These are phyloP conservation scores for Apolygus lucorum DNA, from an alignment of 1,140 invertebrate genomes.

Conservation along the genomic window DNA sequence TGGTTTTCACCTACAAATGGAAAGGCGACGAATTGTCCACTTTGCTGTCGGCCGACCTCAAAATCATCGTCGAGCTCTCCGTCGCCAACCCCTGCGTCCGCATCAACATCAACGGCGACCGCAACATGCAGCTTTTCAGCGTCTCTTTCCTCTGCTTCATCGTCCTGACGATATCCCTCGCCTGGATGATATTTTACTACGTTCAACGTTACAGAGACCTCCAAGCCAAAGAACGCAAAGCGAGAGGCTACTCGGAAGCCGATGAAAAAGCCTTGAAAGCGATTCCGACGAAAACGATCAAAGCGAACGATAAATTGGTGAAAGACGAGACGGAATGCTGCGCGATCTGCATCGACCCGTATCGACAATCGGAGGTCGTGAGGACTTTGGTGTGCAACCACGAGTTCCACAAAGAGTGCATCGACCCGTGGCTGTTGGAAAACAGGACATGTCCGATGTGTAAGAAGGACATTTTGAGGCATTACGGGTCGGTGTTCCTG, in stretches of 20 bases:
- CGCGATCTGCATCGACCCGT: conserved; percentile 85
- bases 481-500: conserved; percentile 78
- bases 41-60: conserved; percentile 55
- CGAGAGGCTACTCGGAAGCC: conserved; percentile 35
- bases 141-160: conserved; percentile 68
- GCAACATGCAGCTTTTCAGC: conserved; percentile 80
- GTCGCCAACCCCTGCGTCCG: conserved; percentile 49
- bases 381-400: conserved; percentile 86
- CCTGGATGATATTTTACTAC: conserved; percentile 92
- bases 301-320: conserved; percentile 70
- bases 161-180: conserved; percentile 83
- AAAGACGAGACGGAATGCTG: conserved; percentile 78
- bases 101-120: conserved; percentile 52
- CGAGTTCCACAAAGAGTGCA: conserved; percentile 87
- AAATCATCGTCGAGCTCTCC: conserved; percentile 57
- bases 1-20: conserved; percentile 64
- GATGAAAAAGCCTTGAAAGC: conserved; percentile 84
- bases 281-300: conserved; percentile 78
- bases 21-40: conserved; percentile 61
- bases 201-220: conserved; percentile 86
- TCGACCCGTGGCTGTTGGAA: conserved; percentile 89
- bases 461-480: conserved; percentile 88
- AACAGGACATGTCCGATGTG: conserved; percentile 92
- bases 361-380: conserved; percentile 72
- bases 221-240: conserved; percentile 69